These are phyloP conservation scores for Orthonyx spaldingii DNA, from an alignment of 2,113 vertebrate genomes.

Conservation along the genomic window DNA sequence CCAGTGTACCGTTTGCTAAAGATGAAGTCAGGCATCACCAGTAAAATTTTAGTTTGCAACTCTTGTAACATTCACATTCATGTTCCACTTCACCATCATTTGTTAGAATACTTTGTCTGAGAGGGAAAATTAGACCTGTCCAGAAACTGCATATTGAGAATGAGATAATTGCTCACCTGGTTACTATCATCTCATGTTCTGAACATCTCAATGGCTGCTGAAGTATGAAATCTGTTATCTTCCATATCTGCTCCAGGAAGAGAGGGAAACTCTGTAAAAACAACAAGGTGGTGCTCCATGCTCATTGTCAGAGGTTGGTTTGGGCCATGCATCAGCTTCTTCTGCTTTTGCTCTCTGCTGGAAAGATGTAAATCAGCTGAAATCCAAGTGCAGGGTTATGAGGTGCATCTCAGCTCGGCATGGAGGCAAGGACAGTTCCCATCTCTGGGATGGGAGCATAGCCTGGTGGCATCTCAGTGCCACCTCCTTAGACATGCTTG, in stretches of 20 bases:
- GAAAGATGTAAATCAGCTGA: not conserved
- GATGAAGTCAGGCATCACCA: not conserved
- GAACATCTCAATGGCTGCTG: not conserved
- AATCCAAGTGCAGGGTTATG: accelerated
- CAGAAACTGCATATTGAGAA: not conserved
- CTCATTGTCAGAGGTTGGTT: not conserved
- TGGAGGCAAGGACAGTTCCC: accelerated
- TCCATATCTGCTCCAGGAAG: not conserved
- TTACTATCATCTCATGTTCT: not conserved
- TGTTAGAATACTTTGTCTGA: not conserved
- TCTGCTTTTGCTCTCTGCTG: not conserved
- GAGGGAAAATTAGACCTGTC: not conserved
- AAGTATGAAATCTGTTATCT: not conserved
- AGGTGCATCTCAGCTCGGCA: not conserved
- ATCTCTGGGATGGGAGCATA: not conserved
- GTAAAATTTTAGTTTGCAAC: not conserved
- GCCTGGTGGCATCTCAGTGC: not conserved
- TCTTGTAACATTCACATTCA: not conserved
- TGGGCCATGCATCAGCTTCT: accelerated
- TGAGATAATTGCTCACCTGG: not conserved
- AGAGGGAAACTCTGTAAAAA: not conserved
- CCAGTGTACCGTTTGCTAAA: not conserved
- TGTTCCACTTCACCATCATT: not conserved
- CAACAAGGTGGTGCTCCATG: accelerated
- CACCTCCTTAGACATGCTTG: not conserved